A percentile compares a stretch with the other conserved stretches of the same genome.
These are phyloP conservation scores for Erythrolamprus reginae DNA, from an alignment of 2,113 vertebrate species.

Conservation along the genomic window DNA sequence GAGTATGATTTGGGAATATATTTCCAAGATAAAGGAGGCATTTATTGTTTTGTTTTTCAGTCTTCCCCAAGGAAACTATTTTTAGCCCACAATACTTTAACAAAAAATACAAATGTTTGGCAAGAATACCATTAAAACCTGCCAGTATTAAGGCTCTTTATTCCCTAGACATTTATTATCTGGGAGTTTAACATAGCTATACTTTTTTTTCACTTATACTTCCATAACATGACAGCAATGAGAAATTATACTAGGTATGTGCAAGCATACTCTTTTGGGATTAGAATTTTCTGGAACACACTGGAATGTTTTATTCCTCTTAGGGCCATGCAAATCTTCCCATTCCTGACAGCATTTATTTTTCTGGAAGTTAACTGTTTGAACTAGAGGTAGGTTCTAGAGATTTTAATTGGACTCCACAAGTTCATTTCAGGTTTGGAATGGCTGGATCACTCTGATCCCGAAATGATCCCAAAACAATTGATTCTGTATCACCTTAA, in stretches of 20 bases:
- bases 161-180: neutral
- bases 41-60: slow-evolving; percentile 8
- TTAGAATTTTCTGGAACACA: neutral
- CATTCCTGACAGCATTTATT: neutral
- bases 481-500: neutral
- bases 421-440: neutral
- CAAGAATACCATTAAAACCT: neutral
- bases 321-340: neutral
- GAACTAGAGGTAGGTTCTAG: neutral
- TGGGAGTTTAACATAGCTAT: neutral
- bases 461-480: neutral
- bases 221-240: neutral
- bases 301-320: neutral
- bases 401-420: neutral
- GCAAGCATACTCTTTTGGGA: neutral
- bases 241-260: slow-evolving; percentile 1
- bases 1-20: slow-evolving; percentile 5
- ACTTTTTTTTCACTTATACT: neutral
- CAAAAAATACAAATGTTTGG: neutral
- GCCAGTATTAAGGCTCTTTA: neutral
- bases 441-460: neutral
- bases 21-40: neutral
- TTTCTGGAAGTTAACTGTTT: neutral
- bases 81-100: neutral
- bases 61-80: slow-evolving; percentile 5